phyloP scores from a whole-genome alignment of 2,888 invertebrate species.

The Lasioglossum figueresi region DNA sequence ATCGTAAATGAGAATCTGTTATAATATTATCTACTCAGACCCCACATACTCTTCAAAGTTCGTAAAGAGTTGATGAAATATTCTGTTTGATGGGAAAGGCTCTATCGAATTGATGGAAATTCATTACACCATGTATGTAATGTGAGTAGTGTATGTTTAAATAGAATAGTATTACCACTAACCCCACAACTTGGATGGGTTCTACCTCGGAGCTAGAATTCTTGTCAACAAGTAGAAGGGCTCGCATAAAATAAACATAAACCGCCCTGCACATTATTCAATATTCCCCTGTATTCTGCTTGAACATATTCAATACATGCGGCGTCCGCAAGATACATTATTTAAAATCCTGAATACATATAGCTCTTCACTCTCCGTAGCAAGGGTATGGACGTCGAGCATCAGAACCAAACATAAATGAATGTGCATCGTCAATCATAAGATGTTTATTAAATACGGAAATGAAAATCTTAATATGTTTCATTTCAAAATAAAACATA shows the following conservation, averaged over 20 bases:
- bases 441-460: too few relatives aligned
- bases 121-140: neutral
- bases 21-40: neutral
- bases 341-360: conserved; percentile 3
- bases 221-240: neutral
- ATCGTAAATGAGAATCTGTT: neutral
- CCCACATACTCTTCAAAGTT: neutral
- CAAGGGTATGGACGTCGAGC: neutral
- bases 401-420: neutral
- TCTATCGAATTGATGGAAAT: neutral
- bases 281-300: neutral
- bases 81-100: neutral
- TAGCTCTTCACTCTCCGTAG: neutral
- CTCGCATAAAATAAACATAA: neutral
- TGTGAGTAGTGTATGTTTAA: neutral
- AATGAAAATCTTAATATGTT: neutral
- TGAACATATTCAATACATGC: neutral
- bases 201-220: neutral
- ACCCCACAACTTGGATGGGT: neutral
- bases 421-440: neutral
- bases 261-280: neutral
- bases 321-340: neutral
- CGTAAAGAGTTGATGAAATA: neutral
- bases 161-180: neutral
- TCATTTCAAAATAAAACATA: neutral